Percentiles rank a stretch among this genome's conserved stretches.
Evolutionary conservation across 2,797 vertebrate genomes (phyloP).

Genomic region (Bradypus variegatus): DNA sequence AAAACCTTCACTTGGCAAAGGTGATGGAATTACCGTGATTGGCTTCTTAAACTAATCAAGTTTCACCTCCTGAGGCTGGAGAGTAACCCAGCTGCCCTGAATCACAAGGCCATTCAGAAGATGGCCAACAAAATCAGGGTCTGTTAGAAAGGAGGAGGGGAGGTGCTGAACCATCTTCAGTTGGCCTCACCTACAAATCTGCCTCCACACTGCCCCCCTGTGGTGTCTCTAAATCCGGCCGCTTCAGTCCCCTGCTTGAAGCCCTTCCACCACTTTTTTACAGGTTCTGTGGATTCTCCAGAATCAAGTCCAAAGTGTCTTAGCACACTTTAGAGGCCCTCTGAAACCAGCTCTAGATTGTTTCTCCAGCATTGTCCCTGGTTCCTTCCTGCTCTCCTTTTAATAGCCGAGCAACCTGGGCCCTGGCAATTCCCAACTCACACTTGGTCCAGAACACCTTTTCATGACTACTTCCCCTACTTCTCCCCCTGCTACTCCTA

Average conservation of each 20-base stretch:
- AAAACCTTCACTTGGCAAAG: slow-evolving; percentile 14
- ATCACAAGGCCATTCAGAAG: not conserved
- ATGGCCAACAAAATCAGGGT: not conserved
- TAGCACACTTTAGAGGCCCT: not conserved
- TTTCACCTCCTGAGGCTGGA: not conserved
- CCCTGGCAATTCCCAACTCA: not conserved
- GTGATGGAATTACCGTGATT: not conserved
- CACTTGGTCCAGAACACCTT: not conserved
- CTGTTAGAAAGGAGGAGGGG: not conserved
- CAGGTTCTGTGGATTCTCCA: not conserved
- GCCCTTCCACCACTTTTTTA: not conserved
- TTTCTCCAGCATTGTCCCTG: not conserved
- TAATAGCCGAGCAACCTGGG: not conserved
- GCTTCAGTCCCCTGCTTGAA: not conserved
- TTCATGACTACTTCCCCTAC: not conserved
- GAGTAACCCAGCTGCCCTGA: not conserved
- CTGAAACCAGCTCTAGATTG: not conserved
- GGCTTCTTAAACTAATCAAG: not conserved
- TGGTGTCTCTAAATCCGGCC: not conserved
- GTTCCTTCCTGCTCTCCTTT: not conserved
- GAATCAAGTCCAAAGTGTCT: not conserved
- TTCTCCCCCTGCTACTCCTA: not conserved
- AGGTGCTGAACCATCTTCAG: not conserved
- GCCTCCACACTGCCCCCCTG: slow-evolving; percentile 21
- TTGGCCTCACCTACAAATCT: not conserved